Evolutionary conservation across 2,113 vertebrate genomes (phyloP), one percentile per base, ranked within the genome.

Genomic region (Hepsetus odoe): DNA sequence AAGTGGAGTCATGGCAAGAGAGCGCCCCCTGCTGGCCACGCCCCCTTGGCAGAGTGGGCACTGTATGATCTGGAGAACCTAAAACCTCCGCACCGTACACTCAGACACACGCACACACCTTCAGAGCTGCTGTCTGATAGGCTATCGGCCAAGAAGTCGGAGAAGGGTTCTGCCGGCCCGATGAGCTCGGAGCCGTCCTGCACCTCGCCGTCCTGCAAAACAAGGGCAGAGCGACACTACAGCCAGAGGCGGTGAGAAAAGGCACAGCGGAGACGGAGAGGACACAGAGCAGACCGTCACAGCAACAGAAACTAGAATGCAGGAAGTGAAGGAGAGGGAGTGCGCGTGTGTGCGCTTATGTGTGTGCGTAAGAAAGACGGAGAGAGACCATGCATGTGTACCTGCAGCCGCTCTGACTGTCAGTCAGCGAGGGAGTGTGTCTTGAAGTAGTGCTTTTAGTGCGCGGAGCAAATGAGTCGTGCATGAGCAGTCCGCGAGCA

Each of bases 121-220:
- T 99, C 97, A 71, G 94, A 94, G 86, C 95, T 96, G 89, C 94
- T 94, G 87, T 96, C 96, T 79, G 96, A 96, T 74, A 96, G 85
- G 80, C 90, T 95, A 87, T 98, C 96, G 33, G 89, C 85, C 56
- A 96, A 84, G 65, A 95, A 92, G 70, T 98, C 95, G 0, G 90
- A 90, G 62, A 92, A 90, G 10, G 94, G 94, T 76, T 98, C 96
- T 20, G 92, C 94, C 35, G 98, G 98, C 51, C 97, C 98, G 46
- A 99, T 99, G 86, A 99, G 90, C 79, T 99, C 97, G 12, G 98
- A 99, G 5, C 97, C 93, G 89, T 98, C 96, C 4, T 95, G 95
- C n/a, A 99, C 91, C 68, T 97, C 94, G 62, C 97, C 98, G 86
- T 94, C 98, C 98, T 99, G 84, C n/a, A 59, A 49, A 74, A 74